These are phyloP conservation scores for Pseudobourletiella spinata DNA, from an alignment of 1,140 invertebrate species.

Conservation along the genomic window DNA sequence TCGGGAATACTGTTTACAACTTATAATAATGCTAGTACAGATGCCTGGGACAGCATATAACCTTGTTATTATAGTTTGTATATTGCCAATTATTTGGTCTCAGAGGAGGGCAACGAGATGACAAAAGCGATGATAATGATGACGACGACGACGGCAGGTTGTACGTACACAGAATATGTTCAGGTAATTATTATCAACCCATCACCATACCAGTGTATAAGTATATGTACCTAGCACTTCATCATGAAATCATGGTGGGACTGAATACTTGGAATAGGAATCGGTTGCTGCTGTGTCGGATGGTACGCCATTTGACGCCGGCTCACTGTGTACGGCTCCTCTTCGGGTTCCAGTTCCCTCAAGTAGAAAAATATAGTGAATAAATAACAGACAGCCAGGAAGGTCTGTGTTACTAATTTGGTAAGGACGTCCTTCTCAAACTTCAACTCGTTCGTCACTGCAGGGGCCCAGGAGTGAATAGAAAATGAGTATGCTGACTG, in stretches of 20 bases:
- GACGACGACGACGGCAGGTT: too few relatives aligned
- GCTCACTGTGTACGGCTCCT: neutral
- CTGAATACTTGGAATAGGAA: conserved; percentile 1
- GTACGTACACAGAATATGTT: too few relatives aligned
- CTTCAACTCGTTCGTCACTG: neutral
- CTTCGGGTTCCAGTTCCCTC: conserved; percentile 1
- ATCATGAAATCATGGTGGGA: conserved; percentile 7
- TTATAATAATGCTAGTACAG: too few relatives aligned
- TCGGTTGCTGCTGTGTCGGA: conserved; percentile 1
- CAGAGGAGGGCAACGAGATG: too few relatives aligned
- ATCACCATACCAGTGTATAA: too few relatives aligned
- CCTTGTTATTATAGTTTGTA: too few relatives aligned
- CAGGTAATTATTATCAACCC: too few relatives aligned
- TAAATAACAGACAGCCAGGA: neutral
- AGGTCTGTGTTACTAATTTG: neutral
- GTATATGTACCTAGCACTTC: conserved; percentile 6
- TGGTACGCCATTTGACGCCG: neutral
- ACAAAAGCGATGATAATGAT: too few relatives aligned
- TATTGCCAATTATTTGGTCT: too few relatives aligned
- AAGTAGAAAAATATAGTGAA: conserved; percentile 10
- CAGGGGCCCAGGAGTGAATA: neutral
- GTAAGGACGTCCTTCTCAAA: neutral
- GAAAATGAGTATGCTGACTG: neutral
- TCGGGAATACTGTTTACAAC: too few relatives aligned
- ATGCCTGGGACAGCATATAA: too few relatives aligned